phyloP scores from a whole-genome alignment of 1,140 invertebrate species.

The Macrostomum lignano region DNA sequence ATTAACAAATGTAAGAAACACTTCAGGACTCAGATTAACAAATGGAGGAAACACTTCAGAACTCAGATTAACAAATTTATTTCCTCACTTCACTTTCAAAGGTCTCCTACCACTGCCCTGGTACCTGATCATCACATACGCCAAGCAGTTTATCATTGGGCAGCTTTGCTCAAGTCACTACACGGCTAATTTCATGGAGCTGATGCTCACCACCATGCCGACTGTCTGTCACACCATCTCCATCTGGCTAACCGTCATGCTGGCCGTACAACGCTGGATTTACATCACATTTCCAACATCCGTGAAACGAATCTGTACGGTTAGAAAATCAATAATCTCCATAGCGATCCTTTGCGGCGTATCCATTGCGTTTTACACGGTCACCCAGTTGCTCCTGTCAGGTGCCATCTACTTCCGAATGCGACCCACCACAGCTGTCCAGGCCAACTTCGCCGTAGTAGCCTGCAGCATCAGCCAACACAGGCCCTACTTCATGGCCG shows the following conservation, averaged over 20 bases:
- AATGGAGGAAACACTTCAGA: too few relatives aligned
- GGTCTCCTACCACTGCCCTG: too few relatives aligned
- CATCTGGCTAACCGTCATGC: slow-evolving; percentile 49
- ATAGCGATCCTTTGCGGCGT: slow-evolving; percentile 43
- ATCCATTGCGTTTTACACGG: slow-evolving; percentile 33
- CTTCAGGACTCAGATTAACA: too few relatives aligned
- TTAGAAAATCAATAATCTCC: slow-evolving; percentile 44
- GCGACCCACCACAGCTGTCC: slow-evolving; percentile 28
- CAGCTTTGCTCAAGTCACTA: too few relatives aligned
- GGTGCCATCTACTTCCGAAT: background rate
- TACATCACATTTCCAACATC: slow-evolving; percentile 61
- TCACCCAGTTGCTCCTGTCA: slow-evolving; percentile 31
- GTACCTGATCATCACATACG: too few relatives aligned
- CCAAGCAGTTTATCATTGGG: too few relatives aligned
- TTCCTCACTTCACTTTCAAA: too few relatives aligned
- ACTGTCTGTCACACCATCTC: slow-evolving; percentile 56
- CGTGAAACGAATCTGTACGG: slow-evolving; percentile 46
- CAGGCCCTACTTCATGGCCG: slow-evolving; percentile 37
- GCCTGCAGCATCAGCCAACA: slow-evolving; percentile 15
- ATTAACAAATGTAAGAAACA: too few relatives aligned
- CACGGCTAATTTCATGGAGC: too few relatives aligned
- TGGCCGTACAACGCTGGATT: slow-evolving; percentile 53
- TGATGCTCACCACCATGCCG: too few relatives aligned
- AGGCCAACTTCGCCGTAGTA: too few relatives aligned
- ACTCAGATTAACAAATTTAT: too few relatives aligned